Evolutionary conservation across 2,888 invertebrate genomes (phyloP), one percentile per base, ranked within the genome.

Genomic region (Clunio marinus): DNA sequence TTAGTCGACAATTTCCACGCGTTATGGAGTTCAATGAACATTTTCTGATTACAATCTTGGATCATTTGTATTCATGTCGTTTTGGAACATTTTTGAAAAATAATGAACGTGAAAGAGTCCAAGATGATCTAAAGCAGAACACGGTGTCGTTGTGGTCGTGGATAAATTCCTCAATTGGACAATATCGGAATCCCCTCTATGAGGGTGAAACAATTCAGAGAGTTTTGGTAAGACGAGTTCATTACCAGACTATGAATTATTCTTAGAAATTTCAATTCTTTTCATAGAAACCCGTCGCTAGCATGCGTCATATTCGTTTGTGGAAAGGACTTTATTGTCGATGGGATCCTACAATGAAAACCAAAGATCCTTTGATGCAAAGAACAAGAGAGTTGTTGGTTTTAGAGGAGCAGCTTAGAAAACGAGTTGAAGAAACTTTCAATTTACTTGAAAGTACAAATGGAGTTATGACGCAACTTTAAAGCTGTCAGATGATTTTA

Each of bases 11-110:
- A 83, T 98, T 96, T 80, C 94, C 93, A 0, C 93, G 95, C 73
- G 96, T 96, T 0, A 96, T 99, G 80, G 96, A 99, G 81, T 99
- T 99, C 81, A 99, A 96, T 74, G 96, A 97, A 77, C 86, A 92
- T n/a, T 90, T 99, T 76, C 83, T 99, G 35, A 89, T 98, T 70
- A 92, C 93, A 0, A 89, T 99, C 66, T 84, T 98, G 71, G 98
- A 99, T 80, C 96, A 99, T 78, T 82, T 99, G 70, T 99, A 98
- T 82, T 94, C 96, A 62, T 97, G 97, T 77, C 85, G 96, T 70
- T 99, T 97, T 79, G 99, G 99, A 24, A 98, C 99, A 22, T 99
- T 99, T 81, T 84, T 99, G 4, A 96, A 86, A 75, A 99, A 97
- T 79, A 93, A 91, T 10, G 95, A 95, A 77, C 84, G 91, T 63